phyloP scores from a whole-genome alignment of 2,113 vertebrate genomes.

The Cynopterus brachyotis region DNA sequence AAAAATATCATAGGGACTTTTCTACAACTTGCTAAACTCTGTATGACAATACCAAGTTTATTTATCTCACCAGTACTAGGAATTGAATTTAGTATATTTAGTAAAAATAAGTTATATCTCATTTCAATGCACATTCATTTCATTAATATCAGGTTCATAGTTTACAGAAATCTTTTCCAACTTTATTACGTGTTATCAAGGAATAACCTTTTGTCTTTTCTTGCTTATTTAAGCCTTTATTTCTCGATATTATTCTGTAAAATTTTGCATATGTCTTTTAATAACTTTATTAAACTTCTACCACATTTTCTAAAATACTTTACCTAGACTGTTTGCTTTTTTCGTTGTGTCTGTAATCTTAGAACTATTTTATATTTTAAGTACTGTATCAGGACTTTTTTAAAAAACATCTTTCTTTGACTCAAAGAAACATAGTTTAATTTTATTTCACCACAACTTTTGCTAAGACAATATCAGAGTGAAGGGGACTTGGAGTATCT shows the following conservation, averaged over 20 bases:
- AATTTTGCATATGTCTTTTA: not conserved
- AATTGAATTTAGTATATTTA: not conserved
- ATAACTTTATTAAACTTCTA: not conserved
- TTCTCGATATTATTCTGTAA: not conserved
- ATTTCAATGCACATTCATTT: not conserved
- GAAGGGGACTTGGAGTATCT: not conserved
- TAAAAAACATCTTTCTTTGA: not conserved
- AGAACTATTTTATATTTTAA: not conserved
- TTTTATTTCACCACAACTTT: not conserved
- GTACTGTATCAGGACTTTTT: not conserved
- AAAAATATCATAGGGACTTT: not conserved
- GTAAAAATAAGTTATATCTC: not conserved
- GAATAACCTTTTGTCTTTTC: not conserved
- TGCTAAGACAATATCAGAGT: not conserved
- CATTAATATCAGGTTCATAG: not conserved
- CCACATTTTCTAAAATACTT: not conserved
- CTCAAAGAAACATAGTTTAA: not conserved
- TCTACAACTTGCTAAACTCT: not conserved
- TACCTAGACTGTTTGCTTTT: not conserved
- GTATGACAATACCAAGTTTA: not conserved
- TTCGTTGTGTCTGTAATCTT: not conserved
- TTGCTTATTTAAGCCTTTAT: not conserved
- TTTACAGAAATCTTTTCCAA: not conserved
- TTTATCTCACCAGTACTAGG: not conserved
- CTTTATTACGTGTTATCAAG: not conserved